A percentile compares a stretch with the other conserved stretches of the same genome.
phyloP scores from a whole-genome alignment of 35 echinoderm and acorn worm species.

The Apostichopus japonicus region DNA sequence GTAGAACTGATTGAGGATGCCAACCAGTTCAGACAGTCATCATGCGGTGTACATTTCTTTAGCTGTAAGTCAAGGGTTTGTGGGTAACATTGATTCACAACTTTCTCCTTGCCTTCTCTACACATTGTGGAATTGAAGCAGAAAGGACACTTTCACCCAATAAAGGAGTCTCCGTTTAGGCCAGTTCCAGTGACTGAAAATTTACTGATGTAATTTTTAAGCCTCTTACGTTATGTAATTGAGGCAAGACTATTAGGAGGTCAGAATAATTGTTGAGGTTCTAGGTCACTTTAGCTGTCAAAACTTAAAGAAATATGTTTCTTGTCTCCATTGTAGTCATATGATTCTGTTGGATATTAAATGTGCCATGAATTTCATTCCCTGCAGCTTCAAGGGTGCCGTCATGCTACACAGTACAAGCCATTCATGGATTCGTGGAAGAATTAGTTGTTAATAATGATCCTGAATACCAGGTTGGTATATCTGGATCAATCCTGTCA shows the following conservation, averaged over 20 bases:
- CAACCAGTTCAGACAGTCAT: conserved; percentile 90
- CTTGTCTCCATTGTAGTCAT: neutral
- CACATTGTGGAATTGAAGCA: neutral
- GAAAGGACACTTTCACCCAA: no score
- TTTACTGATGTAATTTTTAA: no score
- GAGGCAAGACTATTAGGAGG: no score
- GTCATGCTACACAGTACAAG: conserved; percentile 75
- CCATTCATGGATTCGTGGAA: conserved; percentile 98
- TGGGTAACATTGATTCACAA: neutral
- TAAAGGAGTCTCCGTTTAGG: no score
- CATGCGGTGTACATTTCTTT: conserved; percentile 94
- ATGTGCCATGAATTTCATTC: neutral
- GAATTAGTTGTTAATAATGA: conserved; percentile 99
- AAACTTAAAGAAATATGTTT: neutral
- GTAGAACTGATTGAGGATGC: conserved; percentile 94
- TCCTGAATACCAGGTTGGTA: conserved; percentile 96
- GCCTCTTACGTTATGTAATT: no score
- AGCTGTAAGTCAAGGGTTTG: conserved; percentile 70
- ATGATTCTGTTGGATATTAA: neutral
- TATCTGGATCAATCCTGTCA: no score
- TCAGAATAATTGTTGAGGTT: no score
- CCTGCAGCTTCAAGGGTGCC: conserved; percentile 82
- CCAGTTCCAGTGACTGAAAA: no score
- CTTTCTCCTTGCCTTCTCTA: neutral
- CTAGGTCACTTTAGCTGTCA: no score